Percentiles rank a stretch among this genome's conserved stretches.
Conservation (phyloP, 2,797 vertebrate species). For the Botia almorhae region DNA sequence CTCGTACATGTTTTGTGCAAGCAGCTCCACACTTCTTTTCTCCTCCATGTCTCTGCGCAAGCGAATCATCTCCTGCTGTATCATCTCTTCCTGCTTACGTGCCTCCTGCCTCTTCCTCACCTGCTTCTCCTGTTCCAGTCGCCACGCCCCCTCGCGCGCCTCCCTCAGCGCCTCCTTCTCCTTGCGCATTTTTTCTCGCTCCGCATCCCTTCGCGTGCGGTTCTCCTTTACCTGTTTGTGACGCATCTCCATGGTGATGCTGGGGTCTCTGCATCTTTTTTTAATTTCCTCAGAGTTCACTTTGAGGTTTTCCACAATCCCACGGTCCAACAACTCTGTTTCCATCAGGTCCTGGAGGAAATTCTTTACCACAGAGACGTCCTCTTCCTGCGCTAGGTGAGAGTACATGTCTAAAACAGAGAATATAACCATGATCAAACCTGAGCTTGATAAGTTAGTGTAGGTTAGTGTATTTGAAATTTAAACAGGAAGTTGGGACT, state of each 20-base stretch:
- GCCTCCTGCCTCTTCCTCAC: conserved; percentile 77
- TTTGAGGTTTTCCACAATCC: background rate
- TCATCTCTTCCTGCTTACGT: conserved; percentile 81
- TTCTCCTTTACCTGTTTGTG: conserved; percentile 93
- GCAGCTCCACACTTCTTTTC: conserved; percentile 74
- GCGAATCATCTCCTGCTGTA: conserved; percentile 87
- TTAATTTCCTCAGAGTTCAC: background rate
- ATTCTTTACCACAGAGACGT: conserved; percentile 39
- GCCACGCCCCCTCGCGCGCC: conserved; percentile 77
- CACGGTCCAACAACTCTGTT: background rate
- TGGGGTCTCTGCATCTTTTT: background rate
- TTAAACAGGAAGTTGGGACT: too few relatives aligned
- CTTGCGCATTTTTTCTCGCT: conserved; percentile 74
- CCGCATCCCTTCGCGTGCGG: conserved; percentile 79
- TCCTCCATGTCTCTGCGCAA: conserved; percentile 86
- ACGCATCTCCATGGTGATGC: conserved; percentile 60
- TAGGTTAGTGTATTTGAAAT: too few relatives aligned
- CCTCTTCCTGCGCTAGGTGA: background rate
- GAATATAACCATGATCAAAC: background rate
- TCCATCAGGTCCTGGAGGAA: conserved; percentile 87
- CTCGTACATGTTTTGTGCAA: conserved; percentile 80
- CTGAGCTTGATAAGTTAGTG: too few relatives aligned
- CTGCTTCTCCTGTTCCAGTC: conserved; percentile 75
- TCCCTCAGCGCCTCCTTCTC: conserved; percentile 75
- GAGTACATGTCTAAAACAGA: conserved; percentile 78